phyloP scores from a whole-genome alignment of 2,888 invertebrate species.

The Panorpa germanica region DNA sequence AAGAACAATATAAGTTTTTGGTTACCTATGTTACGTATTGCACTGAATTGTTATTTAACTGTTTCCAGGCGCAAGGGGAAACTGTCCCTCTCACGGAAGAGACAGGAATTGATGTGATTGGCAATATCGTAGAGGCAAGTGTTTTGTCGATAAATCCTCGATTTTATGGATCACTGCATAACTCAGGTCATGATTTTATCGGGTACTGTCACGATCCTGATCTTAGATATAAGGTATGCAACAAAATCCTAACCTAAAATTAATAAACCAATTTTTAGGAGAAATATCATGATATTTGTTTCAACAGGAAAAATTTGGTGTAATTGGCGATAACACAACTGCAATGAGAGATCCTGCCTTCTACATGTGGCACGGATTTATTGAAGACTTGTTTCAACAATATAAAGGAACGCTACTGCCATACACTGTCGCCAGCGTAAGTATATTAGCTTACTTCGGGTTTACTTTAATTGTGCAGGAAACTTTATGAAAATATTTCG shows the following conservation, averaged over 20 bases:
- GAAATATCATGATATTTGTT: neutral
- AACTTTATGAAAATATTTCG: neutral
- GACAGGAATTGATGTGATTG: conserved; percentile 20
- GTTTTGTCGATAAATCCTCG: conserved; percentile 13
- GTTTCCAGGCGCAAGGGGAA: conserved; percentile 12
- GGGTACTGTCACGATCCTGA: conserved; percentile 19
- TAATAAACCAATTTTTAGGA: neutral
- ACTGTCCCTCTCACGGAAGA: conserved; percentile 16
- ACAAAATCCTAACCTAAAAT: neutral
- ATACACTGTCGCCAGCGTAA: neutral
- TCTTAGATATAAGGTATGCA: conserved; percentile 15
- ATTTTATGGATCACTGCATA: conserved; percentile 19
- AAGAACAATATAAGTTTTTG: neutral
- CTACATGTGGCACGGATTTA: conserved; percentile 20
- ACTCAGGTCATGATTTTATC: conserved; percentile 18
- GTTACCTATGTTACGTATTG: neutral
- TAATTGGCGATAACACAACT: conserved; percentile 14
- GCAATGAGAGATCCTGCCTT: conserved; percentile 22
- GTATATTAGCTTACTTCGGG: neutral
- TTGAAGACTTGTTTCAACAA: conserved; percentile 17
- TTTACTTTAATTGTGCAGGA: conserved; percentile 9
- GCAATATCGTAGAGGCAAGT: conserved; percentile 19
- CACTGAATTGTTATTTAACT: neutral
- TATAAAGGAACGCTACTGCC: neutral
- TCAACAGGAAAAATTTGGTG: conserved; percentile 10